Evolutionary conservation across 2,888 invertebrate species (phyloP).

Genomic region (Aphelenchoides bicaudatus): DNA sequence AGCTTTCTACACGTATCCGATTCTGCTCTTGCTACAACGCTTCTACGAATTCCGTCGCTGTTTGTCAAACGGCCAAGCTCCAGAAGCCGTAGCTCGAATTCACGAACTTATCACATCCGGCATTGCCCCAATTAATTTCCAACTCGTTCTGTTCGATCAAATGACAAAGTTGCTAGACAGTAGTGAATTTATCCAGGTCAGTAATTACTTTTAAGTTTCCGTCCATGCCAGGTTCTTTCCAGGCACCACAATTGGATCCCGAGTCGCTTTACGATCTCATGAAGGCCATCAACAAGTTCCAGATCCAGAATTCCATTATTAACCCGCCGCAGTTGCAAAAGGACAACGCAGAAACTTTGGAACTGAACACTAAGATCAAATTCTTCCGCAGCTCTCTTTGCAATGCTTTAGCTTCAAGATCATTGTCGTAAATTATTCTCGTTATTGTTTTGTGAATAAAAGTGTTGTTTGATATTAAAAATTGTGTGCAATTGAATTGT

Average conservation of each 20-base stretch:
- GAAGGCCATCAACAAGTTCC: slow-evolving; percentile 18
- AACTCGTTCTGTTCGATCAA: slow-evolving; percentile 19
- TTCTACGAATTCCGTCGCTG: slow-evolving; percentile 30
- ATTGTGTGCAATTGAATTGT: too few species aligned
- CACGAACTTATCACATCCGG: slow-evolving; percentile 24
- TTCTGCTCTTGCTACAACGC: slow-evolving; percentile 29
- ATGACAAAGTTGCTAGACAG: slow-evolving; percentile 15
- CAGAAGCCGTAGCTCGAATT: slow-evolving; percentile 24
- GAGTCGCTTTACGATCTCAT: slow-evolving; percentile 18
- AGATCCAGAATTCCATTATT: slow-evolving; percentile 12
- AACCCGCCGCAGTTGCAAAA: not conserved
- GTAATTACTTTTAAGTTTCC: too few species aligned
- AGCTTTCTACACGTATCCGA: slow-evolving; percentile 24
- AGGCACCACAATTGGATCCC: slow-evolving; percentile 13
- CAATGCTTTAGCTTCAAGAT: slow-evolving; percentile 6
- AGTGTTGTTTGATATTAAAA: too few species aligned
- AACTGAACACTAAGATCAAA: slow-evolving; percentile 6
- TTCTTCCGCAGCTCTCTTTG: slow-evolving; percentile 11
- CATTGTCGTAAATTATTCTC: slow-evolving; percentile 16
- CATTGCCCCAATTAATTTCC: slow-evolving; percentile 15
- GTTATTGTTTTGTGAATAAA: too few species aligned
- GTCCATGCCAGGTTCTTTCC: too few species aligned
- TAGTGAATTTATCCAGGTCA: slow-evolving; percentile 11
- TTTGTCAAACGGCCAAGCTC: slow-evolving; percentile 24
- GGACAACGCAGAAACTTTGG: not conserved